These are phyloP conservation scores for Orgyia antiqua DNA, from an alignment of 2,888 invertebrate species.

Conservation along the genomic window DNA sequence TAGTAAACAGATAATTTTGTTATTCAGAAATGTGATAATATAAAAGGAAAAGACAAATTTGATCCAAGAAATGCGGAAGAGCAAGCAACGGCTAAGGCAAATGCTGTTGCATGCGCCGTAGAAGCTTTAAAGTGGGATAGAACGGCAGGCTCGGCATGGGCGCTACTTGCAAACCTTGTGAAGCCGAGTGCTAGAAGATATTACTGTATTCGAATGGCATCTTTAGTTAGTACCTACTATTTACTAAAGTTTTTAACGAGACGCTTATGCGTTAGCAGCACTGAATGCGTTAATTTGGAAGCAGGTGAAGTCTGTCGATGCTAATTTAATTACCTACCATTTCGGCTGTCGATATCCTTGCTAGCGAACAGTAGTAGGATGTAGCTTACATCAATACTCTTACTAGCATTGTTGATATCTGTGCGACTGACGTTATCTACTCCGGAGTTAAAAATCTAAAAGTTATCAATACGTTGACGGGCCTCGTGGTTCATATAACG, in stretches of 20 bases:
- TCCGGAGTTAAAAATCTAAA: too few species aligned
- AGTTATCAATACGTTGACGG: too few species aligned
- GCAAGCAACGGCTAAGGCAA: constrained; percentile 25
- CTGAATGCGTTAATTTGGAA: not conserved
- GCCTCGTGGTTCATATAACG: too few species aligned
- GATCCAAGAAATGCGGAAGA: constrained; percentile 28
- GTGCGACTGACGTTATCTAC: too few species aligned
- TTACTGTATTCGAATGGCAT: constrained; percentile 54
- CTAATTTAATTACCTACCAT: too few species aligned
- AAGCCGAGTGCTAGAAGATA: constrained; percentile 43
- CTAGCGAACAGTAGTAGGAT: too few species aligned
- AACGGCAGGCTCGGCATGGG: constrained; percentile 54
- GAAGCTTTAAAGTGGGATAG: constrained; percentile 58
- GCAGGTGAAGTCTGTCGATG: not conserved
- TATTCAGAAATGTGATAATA: too few species aligned
- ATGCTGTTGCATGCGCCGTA: constrained; percentile 46
- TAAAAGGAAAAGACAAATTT: not conserved
- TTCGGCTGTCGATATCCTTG: too few species aligned
- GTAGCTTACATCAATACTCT: too few species aligned
- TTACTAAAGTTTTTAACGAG: not conserved
- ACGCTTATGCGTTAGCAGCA: not conserved
- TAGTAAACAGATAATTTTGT: too few species aligned
- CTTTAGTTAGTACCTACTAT: constrained; percentile 28
- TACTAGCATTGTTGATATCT: too few species aligned
- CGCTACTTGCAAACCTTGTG: constrained; percentile 40